A percentile compares a stretch with the other conserved stretches of the same genome.
Conservation (phyloP, 2,888 invertebrate genomes). For the Thalpophila matura region DNA sequence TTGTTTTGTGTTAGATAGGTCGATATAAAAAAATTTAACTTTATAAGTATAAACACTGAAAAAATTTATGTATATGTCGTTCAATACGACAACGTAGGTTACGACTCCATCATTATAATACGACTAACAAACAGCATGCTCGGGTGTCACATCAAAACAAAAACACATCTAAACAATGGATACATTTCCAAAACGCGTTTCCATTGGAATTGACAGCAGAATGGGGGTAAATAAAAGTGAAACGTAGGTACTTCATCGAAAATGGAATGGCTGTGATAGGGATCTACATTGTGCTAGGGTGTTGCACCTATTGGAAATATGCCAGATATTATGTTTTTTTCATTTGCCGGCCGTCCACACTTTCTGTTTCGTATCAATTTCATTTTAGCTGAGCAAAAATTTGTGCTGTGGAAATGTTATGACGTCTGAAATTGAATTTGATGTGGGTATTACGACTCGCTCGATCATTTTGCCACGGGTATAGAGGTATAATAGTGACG, state of each 20-base stretch:
- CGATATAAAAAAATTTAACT: too few species aligned
- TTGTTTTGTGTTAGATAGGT: too few species aligned
- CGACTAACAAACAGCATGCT: slow-evolving; percentile 41
- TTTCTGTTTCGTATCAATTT: slow-evolving; percentile 48
- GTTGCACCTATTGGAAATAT: slow-evolving; percentile 67
- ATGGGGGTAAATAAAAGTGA: slow-evolving; percentile 50
- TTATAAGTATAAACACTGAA: too few species aligned
- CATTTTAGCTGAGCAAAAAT: slow-evolving; percentile 33
- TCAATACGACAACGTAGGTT: not conserved
- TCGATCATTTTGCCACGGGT: slow-evolving; percentile 19
- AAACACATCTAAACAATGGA: slow-evolving; percentile 50
- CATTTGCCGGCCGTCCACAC: slow-evolving; percentile 60
- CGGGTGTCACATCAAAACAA: slow-evolving; percentile 39
- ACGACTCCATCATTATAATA: not conserved
- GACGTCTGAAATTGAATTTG: slow-evolving; percentile 23
- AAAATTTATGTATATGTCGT: too few species aligned
- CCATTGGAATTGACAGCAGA: slow-evolving; percentile 38
- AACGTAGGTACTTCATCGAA: slow-evolving; percentile 47
- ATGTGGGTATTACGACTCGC: slow-evolving; percentile 24
- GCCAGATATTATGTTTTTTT: slow-evolving; percentile 66
- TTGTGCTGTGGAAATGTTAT: slow-evolving; percentile 7
- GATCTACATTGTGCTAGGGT: slow-evolving; percentile 73
- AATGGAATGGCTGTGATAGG: slow-evolving; percentile 65
- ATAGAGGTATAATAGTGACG: slow-evolving; percentile 29
- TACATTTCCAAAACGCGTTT: slow-evolving; percentile 38